Conservation (phyloP, 2,113 vertebrate genomes). For the Mola mola region DNA sequence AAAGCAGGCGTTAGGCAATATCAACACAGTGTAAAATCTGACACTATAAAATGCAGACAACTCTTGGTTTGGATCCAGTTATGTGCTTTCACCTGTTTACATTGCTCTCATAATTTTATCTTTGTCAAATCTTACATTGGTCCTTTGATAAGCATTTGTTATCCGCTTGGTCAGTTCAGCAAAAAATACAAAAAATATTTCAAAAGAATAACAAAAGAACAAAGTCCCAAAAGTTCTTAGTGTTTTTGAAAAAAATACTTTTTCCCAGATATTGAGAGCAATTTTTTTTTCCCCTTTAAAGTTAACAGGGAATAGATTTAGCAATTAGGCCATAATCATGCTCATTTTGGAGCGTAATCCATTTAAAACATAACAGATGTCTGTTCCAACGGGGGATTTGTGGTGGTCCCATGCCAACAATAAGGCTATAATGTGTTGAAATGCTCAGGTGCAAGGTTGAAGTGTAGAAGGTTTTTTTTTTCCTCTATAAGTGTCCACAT, state of each 20-base stretch:
- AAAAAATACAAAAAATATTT: too few relatives aligned
- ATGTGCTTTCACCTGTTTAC: conserved; percentile 20
- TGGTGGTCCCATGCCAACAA: conserved; percentile 72
- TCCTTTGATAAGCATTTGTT: too few relatives aligned
- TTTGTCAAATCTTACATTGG: background rate
- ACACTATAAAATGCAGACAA: conserved; percentile 66
- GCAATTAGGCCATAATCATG: conserved; percentile 84
- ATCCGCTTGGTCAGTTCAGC: too few relatives aligned
- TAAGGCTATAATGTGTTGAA: conserved; percentile 77
- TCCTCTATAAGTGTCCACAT: conserved; percentile 76
- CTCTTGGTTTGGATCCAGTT: too few relatives aligned
- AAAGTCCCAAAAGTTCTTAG: conserved; percentile 48
- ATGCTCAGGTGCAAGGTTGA: conserved; percentile 83
- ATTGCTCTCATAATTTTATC: background rate
- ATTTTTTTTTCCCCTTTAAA: conserved; percentile 80
- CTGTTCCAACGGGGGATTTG: conserved; percentile 65
- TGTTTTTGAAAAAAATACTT: conserved; percentile 80
- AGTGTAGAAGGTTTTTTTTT: conserved; percentile 69
- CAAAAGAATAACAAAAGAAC: conserved; percentile 40
- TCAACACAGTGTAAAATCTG: conserved; percentile 53
- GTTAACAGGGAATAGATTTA: conserved; percentile 84
- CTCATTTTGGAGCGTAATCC: conserved; percentile 85
- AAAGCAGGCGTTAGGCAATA: conserved; percentile 53
- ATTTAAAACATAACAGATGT: conserved; percentile 88
- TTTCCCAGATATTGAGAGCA: conserved; percentile 83